phyloP scores from a whole-genome alignment of 2,113 vertebrate genomes.

The Echinops telfairi region DNA sequence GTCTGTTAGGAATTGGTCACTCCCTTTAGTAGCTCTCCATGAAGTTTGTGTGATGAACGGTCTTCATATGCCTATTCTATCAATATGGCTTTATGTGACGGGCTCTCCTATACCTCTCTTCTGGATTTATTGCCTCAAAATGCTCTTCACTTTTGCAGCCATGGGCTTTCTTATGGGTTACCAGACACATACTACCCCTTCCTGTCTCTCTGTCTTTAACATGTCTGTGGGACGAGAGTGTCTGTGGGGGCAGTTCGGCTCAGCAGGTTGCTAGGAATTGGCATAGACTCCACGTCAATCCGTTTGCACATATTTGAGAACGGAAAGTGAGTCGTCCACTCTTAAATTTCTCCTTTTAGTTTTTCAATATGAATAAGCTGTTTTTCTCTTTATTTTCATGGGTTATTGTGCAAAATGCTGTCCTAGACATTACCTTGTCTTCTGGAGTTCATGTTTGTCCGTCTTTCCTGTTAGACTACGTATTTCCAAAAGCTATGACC shows the following conservation, averaged over 20 bases:
- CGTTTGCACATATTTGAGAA: background rate
- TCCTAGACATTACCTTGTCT: background rate
- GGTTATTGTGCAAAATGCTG: no score
- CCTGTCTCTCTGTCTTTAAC: background rate
- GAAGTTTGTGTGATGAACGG: background rate
- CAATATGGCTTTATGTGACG: background rate
- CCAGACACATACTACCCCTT: background rate
- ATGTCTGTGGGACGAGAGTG: background rate
- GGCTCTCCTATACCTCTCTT: background rate
- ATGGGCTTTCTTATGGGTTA: accelerated
- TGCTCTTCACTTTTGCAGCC: background rate
- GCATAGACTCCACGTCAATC: background rate
- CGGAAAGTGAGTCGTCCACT: background rate
- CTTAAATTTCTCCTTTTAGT: background rate
- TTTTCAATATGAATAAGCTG: background rate
- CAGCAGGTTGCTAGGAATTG: background rate
- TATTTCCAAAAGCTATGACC: background rate
- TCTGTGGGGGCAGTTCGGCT: background rate
- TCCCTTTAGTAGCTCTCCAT: background rate
- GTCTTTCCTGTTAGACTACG: accelerated
- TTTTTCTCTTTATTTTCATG: accelerated
- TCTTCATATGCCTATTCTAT: background rate
- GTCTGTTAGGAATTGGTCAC: background rate
- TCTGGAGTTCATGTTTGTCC: background rate
- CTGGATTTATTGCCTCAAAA: background rate